Conservation (phyloP, 2,888 invertebrate genomes). For the Tipula lateralis region DNA sequence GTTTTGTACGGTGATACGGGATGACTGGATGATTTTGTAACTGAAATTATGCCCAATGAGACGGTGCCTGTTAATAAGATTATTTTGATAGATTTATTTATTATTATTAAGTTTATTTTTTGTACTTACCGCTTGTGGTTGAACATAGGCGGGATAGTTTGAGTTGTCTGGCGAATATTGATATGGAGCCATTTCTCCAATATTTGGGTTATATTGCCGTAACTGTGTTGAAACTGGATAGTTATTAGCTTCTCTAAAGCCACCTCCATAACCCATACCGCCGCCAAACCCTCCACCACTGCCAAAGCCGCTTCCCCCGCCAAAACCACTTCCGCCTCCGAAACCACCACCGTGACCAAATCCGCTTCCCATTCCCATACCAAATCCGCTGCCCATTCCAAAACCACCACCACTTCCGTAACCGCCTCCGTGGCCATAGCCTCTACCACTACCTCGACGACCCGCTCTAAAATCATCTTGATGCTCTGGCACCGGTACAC, state of each 20-base stretch:
- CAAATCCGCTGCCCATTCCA: neutral
- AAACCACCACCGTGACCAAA: neutral
- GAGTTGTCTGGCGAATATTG: neutral
- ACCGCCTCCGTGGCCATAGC: neutral
- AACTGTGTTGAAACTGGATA: neutral
- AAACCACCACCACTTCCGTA: neutral
- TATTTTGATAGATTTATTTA: neutral
- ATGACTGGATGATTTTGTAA: neutral
- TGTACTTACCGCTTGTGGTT: neutral
- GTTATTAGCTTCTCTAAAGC: neutral
- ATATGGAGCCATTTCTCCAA: neutral
- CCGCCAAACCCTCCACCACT: neutral
- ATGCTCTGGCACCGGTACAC: neutral
- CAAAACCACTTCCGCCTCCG: neutral
- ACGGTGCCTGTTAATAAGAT: slow-evolving; percentile 11
- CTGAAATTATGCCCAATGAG: neutral
- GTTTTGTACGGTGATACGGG: neutral
- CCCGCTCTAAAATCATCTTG: neutral
- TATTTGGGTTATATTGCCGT: neutral
- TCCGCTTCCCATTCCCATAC: neutral
- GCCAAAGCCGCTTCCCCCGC: neutral
- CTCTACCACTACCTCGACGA: neutral
- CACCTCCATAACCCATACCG: neutral
- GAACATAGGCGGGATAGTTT: neutral
- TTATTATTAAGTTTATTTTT: neutral